These are phyloP conservation scores for Leiothrix lutea DNA, from an alignment of 2,113 vertebrate species.

Conservation along the genomic window DNA sequence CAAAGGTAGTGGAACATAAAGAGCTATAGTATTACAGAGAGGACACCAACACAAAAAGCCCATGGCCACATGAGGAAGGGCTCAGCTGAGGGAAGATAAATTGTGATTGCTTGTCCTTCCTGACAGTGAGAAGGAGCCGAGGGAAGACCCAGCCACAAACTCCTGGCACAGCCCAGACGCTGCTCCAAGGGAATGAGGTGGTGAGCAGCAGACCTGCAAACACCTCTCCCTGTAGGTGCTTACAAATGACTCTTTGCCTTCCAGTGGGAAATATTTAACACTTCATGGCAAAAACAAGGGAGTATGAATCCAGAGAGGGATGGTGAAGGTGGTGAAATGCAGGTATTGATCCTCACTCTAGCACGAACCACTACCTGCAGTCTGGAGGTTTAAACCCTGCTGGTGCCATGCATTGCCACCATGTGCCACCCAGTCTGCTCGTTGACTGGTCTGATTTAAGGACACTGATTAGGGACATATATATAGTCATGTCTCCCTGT, in stretches of 20 bases:
- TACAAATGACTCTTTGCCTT: background rate
- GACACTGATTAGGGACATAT: background rate
- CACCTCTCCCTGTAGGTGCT: background rate
- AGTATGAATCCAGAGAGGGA: accelerated
- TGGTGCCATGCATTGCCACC: background rate
- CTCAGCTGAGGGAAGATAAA: background rate
- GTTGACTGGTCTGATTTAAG: slow-evolving; percentile 9
- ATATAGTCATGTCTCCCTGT: slow-evolving; percentile 9
- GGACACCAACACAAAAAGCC: background rate
- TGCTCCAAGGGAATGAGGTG: background rate
- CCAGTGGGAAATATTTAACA: background rate
- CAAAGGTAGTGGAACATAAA: background rate
- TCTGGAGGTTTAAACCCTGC: background rate
- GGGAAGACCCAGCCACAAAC: background rate
- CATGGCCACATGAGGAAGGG: background rate
- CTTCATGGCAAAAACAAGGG: accelerated
- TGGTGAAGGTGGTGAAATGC: background rate
- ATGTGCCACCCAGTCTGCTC: background rate
- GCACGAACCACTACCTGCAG: background rate
- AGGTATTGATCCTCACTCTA: background rate
- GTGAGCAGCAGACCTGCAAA: background rate
- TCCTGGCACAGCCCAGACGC: background rate
- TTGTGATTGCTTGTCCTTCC: background rate
- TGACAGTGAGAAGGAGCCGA: background rate
- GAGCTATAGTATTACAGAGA: background rate